Percentiles rank a stretch among this genome's conserved stretches.
Conservation (phyloP, 2,113 vertebrate genomes). For the Cephalopterus ornatus region DNA sequence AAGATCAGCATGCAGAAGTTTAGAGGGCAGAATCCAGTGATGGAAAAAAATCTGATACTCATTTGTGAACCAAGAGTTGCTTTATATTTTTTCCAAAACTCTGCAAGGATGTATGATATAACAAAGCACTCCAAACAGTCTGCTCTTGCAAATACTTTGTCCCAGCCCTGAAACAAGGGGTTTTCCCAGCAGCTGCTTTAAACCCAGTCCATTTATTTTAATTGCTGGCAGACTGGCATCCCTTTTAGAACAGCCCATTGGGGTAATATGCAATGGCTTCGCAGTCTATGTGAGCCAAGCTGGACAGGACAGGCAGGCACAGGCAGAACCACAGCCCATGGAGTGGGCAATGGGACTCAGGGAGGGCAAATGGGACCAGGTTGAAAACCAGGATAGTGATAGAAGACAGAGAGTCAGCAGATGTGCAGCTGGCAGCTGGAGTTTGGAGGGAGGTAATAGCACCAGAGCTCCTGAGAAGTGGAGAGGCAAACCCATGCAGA, state of each 20-base stretch:
- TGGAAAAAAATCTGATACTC: neutral
- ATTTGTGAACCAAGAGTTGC: neutral
- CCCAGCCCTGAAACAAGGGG: neutral
- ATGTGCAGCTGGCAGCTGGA: neutral
- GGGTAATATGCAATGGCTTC: no score
- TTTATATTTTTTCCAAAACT: neutral
- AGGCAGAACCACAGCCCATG: neutral
- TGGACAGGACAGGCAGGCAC: neutral
- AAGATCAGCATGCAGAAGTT: neutral
- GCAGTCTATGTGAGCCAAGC: fast-evolving
- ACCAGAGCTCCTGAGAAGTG: neutral
- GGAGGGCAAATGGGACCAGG: neutral
- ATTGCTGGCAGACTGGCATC: neutral
- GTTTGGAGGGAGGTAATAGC: fast-evolving
- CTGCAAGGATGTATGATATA: neutral
- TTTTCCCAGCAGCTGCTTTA: neutral
- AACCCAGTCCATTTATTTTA: neutral
- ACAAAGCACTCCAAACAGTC: neutral
- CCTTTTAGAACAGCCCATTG: neutral
- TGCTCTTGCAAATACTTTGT: neutral
- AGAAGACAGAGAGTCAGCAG: neutral
- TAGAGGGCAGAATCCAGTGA: neutral
- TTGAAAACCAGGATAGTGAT: neutral
- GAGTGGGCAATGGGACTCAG: fast-evolving
- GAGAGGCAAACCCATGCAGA: neutral